Evolutionary conservation across 1,140 invertebrate genomes (phyloP).

Genomic region (Atopsyche davidsoni): DNA sequence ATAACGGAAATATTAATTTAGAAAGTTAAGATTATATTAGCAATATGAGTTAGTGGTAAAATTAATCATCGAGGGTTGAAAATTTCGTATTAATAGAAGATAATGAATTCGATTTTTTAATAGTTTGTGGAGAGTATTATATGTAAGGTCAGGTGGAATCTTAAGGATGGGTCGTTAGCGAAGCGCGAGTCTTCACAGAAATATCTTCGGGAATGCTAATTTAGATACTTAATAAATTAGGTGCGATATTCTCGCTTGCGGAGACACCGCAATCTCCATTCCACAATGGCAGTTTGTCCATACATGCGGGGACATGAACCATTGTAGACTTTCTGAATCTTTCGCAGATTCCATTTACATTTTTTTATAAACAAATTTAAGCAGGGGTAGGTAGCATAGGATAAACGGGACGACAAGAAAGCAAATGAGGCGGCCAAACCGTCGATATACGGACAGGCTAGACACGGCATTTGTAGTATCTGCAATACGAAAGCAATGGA

Average conservation of each 20-base stretch:
- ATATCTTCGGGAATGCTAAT: too few species aligned
- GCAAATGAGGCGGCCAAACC: conserved; percentile 4
- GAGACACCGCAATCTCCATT: conserved; percentile 10
- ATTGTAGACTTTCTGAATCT: conserved; percentile 11
- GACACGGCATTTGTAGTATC: conserved; percentile 12
- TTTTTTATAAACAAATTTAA: conserved; percentile 5
- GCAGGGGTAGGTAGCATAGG: conserved; percentile 5
- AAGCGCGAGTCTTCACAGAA: conserved; percentile 21
- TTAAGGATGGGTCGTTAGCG: too few species aligned
- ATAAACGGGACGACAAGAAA: conserved; percentile 10
- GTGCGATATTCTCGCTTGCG: conserved; percentile 10
- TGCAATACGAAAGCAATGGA: conserved; percentile 26
- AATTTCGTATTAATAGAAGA: too few species aligned
- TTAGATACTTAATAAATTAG: conserved; percentile 11
- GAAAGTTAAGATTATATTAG: too few species aligned
- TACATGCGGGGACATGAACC: conserved; percentile 12
- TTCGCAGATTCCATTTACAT: conserved; percentile 4
- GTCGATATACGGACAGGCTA: conserved; percentile 2
- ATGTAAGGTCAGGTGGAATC: too few species aligned
- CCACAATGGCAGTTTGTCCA: conserved; percentile 19
- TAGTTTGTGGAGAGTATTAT: too few species aligned
- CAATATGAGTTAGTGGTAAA: too few species aligned
- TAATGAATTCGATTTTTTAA: too few species aligned
- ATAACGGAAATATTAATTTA: too few species aligned
- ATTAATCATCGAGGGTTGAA: too few species aligned